Base-by-base conservation (phyloP, 1,140 invertebrate species). In the Drosophila athabasca region DNA sequence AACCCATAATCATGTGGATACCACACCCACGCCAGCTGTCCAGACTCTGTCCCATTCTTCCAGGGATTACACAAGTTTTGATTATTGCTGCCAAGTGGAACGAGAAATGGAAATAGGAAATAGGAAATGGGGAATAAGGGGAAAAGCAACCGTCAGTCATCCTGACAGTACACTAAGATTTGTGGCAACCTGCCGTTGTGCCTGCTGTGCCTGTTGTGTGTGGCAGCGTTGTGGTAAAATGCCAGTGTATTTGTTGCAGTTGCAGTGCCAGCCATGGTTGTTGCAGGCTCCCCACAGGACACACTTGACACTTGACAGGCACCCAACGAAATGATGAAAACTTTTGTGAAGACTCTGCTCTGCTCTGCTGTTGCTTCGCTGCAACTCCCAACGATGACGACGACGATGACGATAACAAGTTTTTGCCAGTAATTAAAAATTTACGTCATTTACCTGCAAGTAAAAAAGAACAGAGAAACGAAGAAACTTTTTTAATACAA, bases 391-490 rank as follows among this genome's bases (percentile, higher is more conserved):
- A 19, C 45, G 35, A 57, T 41, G 39, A 61, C 22, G 55, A 74
- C 29, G 77, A 62, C 44, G 39, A 61, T 17, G 55, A 78, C 39
- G 77, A 62, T 60, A 58, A 75, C 78, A 80, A 84, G 71, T 84
- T 83, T 77, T 80, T 50, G 73, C 76, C 67, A 67, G 82, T 85
- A 85, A 85, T 87, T 85, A 85, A 85, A 85, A 85, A 85, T 85
- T 81, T 85, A 85, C 82, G 78, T 85, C 82, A 85, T 85, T 85
- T 85, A 85, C 81, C 81, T 85, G 82, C 43, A 83, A 83, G 78
- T 76, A 81, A 57, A 82, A 72, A 22, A 26, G 44, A 39, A 51
- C 54, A 76, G 60, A 78, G 29, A 71, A 68, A 67, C 53, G 73
- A 35, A 60, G 62, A 79, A 85, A 85, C 61, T 85, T 85, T 85